Base-by-base conservation (phyloP, 1,140 invertebrate species). In the Scaptomyza pallida region DNA sequence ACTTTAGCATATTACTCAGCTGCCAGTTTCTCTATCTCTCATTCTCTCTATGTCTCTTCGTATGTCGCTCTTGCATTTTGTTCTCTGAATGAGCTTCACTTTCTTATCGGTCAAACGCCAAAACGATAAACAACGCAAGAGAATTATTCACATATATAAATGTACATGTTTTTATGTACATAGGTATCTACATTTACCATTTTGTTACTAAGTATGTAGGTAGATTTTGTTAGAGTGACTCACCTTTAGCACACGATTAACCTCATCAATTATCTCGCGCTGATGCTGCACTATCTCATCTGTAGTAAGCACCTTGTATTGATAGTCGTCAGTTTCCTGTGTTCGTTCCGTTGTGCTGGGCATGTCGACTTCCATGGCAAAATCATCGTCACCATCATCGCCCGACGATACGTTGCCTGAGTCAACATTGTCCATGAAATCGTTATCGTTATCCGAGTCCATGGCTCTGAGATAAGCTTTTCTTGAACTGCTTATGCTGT, bases 211-310 rank as follows among this genome's bases (percentile, higher is more conserved):
- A 23, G 13, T 23, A 13, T 16, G 9, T 5, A 21, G 19, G 21
- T 21, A 15, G 9, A 26, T 8, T n/a, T 16, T 12, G 21, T 21
- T 23, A 6, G 10, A 35, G 40, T 62, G 47, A 75, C 92, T 92
- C 93, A 97, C 96, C 94, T 96, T 95, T 75, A 97, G 95, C 78
- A 97, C 96, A 55, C 94, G 95, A 92, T 97, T 97, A 60, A 99
- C 98, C 93, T 99, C 98, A 93, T 97, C 97, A 78, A 99, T 99
- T 88, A 95, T 97, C 92, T 99, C 97, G 44, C 98, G 95, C 98
- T 99, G 99, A 92, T 98, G 96, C 91, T 98, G 96, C 55, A 99
- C 97, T 91, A 99, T 98, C 94, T 98, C 95, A 91, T 99, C 98
- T 19, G 97, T 98, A 37, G 97, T 97, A 48, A 99, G 93, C 63